phyloP scores from a whole-genome alignment of 1,140 invertebrate genomes.

The Ganaspis sp. region DNA sequence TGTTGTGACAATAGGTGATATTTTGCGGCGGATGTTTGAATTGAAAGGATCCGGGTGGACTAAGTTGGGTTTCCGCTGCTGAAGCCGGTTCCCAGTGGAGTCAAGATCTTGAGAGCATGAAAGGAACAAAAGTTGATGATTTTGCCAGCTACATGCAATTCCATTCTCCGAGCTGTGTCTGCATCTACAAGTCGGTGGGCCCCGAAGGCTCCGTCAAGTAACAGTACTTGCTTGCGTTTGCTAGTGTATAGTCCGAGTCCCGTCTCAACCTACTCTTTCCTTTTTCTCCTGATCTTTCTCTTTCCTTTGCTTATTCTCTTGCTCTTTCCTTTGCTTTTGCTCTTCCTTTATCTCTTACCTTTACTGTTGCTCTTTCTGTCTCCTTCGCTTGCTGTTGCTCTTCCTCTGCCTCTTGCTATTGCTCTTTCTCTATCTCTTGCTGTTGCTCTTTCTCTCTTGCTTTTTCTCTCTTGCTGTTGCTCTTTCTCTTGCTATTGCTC shows the following conservation, averaged over 20 bases:
- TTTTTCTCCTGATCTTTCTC: slow-evolving; percentile 11
- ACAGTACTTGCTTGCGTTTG: slow-evolving; percentile 62
- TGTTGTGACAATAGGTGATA: not conserved
- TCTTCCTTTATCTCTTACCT: slow-evolving; percentile 33
- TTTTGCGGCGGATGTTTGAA: not conserved
- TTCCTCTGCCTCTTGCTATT: too few species aligned
- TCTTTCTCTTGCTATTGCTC: too few species aligned
- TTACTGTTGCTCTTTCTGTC: too few species aligned
- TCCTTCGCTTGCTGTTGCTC: too few species aligned
- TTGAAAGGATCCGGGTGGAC: not conserved
- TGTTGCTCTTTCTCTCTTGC: slow-evolving; percentile 26
- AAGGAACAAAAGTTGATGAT: not conserved
- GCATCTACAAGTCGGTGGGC: slow-evolving; percentile 44
- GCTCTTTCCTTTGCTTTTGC: slow-evolving; percentile 7
- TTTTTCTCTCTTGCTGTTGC: not conserved
- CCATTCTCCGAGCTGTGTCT: slow-evolving; percentile 33
- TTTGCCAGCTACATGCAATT: slow-evolving; percentile 29
- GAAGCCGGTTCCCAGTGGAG: not conserved
- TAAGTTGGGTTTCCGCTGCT: not conserved
- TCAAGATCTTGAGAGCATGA: not conserved
- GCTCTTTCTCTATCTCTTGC: not conserved
- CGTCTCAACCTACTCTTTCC: slow-evolving; percentile 8
- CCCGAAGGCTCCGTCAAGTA: slow-evolving; percentile 60
- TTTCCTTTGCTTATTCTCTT: slow-evolving; percentile 27
- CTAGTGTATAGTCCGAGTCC: not conserved